These are phyloP conservation scores for Agrochola circellaris DNA, from an alignment of 2,888 invertebrate genomes.

Conservation along the genomic window DNA sequence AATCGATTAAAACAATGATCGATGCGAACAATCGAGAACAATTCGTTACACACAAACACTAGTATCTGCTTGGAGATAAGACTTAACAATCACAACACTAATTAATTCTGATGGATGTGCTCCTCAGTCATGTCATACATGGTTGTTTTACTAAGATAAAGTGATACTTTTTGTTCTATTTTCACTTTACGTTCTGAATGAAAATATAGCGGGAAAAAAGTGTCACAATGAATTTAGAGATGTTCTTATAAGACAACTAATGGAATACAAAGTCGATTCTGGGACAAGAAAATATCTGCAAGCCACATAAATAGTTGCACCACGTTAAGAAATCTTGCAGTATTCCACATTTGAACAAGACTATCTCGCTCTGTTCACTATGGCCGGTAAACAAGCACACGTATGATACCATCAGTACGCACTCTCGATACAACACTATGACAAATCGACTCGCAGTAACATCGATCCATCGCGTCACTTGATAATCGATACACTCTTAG, in stretches of 20 bases:
- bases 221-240: neutral
- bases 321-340: slow-evolving; percentile 16
- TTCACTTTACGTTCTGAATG: neutral
- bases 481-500: slow-evolving; percentile 67
- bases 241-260: neutral
- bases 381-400: slow-evolving; percentile 43
- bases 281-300: neutral
- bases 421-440: slow-evolving; percentile 70
- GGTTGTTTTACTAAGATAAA: slow-evolving; percentile 32
- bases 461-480: slow-evolving; percentile 69
- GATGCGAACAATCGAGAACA: slow-evolving; percentile 74
- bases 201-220: neutral
- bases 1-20: slow-evolving; percentile 73
- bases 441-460: slow-evolving; percentile 75
- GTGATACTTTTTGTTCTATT: slow-evolving; percentile 5
- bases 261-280: neutral
- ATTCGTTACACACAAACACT: slow-evolving; percentile 72
- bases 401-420: slow-evolving; percentile 58
- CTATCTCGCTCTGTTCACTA: slow-evolving; percentile 18
- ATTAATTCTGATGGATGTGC: slow-evolving; percentile 83
- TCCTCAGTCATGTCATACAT: slow-evolving; percentile 22
- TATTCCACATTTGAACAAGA: slow-evolving; percentile 41
- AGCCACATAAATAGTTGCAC: slow-evolving; percentile 10
- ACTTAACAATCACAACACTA: slow-evolving; percentile 75
- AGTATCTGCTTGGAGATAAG: slow-evolving; percentile 71